phyloP scores from a whole-genome alignment of 2,888 invertebrate species.

The Hyposoter dolosus region DNA sequence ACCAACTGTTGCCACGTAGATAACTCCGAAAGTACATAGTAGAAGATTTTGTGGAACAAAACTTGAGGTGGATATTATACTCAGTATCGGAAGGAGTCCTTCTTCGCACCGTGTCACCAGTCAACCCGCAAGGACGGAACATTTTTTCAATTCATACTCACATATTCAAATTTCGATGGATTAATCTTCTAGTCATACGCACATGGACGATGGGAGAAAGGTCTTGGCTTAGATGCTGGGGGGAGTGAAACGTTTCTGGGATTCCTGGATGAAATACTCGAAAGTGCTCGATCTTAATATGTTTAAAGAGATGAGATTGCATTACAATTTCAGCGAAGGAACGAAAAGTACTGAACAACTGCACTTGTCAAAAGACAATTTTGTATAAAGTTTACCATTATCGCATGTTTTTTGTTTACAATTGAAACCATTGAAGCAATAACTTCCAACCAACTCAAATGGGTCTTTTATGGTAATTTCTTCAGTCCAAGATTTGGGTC shows the following conservation, averaged over 20 bases:
- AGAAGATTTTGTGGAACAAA: too few species aligned
- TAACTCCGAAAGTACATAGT: too few species aligned
- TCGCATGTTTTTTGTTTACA: constrained; percentile 4
- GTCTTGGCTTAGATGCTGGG: too few species aligned
- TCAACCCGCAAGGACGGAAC: not conserved
- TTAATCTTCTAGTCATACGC: too few species aligned
- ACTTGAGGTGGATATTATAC: too few species aligned
- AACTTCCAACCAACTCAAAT: not conserved
- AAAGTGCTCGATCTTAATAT: not conserved
- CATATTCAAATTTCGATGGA: too few species aligned
- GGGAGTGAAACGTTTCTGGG: too few species aligned
- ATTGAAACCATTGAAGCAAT: constrained; percentile 67
- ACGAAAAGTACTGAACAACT: not conserved
- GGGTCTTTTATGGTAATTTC: constrained; percentile 9
- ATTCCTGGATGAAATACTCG: not conserved
- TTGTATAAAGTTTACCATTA: constrained; percentile 11
- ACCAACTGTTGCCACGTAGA: too few species aligned
- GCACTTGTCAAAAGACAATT: constrained; percentile 1
- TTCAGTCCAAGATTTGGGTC: constrained; percentile 39
- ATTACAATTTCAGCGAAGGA: constrained; percentile 12
- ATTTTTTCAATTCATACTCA: too few species aligned
- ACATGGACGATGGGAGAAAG: too few species aligned
- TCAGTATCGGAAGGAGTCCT: not conserved
- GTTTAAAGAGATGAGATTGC: not conserved
- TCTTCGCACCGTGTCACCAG: not conserved